Base-by-base conservation (phyloP, 1,140 invertebrate species). In the Caenorhabditis latens region DNA sequence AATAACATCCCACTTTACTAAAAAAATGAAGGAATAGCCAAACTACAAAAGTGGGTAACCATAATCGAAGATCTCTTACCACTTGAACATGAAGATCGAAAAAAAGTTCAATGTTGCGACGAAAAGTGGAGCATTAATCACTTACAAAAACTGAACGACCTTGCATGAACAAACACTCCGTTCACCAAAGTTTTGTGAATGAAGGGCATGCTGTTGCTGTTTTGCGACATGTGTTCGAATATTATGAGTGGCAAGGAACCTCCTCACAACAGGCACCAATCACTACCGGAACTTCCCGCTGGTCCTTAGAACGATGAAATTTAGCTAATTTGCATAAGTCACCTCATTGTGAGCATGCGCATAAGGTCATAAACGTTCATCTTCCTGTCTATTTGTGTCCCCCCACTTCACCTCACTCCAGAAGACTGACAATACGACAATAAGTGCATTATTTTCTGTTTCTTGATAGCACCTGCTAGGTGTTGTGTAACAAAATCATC, bases 291-390 rank as follows among this genome's bases (percentile, higher is more conserved):
- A 79, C 71, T 79, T 79, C 71, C 43, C 46, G 71, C 71, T 79
- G 71, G 71, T 50, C 71, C 71, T 79, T 19, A 40, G 42, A 40
- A 50, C 21, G 46, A 79, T 53, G 71, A 79, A 79, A 79, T 79
- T 79, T 79, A 79, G 71, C 71, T 79, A 79, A 79, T 79, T 79
- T 79, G 40, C 71, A 79, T 79, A 79, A 79, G 46, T 79, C 71
- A 79, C 71, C 71, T 79, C 71, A 79, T 50, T 50, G 71, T 79
- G 71, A 79, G 71, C 71, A 50, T 79, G 71, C 71, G 71, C 71
- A 79, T 79, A 79, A 50, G 71, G 71, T 79, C 46, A 79, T 14
- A 79, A 79, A 46, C 67, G 67, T 46, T 75, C 63, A 40, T 61
- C 21, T 61, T 61, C 58, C 61, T 7, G 1, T n/a, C 43, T 79